phyloP scores from a whole-genome alignment of 1,140 invertebrate genomes.

The Dendrolimus kikuchii region DNA sequence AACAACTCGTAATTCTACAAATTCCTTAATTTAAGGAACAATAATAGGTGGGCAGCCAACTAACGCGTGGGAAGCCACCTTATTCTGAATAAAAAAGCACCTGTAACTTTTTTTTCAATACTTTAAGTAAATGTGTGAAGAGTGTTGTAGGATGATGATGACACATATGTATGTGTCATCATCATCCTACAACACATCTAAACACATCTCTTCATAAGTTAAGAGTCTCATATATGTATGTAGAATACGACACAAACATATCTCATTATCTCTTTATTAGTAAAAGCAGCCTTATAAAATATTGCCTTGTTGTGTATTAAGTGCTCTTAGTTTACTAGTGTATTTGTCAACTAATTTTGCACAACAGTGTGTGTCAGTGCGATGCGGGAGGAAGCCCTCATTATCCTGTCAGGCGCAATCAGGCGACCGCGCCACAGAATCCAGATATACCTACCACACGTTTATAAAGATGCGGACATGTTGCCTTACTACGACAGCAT shows the following conservation, averaged over 20 bases:
- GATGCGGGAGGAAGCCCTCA: slow-evolving; percentile 63
- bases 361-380: slow-evolving; percentile 40
- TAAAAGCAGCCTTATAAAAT: slow-evolving; percentile 4
- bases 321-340: slow-evolving; percentile 35
- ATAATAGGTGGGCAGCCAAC: too few species aligned
- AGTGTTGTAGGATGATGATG: too few species aligned
- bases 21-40: too few species aligned
- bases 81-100: too few species aligned
- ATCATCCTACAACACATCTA: too few species aligned
- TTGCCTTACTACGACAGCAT: slow-evolving; percentile 17
- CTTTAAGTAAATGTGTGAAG: too few species aligned
- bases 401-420: slow-evolving; percentile 68
- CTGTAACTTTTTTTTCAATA: too few species aligned
- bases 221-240: too few species aligned
- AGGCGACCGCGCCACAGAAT: slow-evolving; percentile 30
- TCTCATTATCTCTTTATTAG: not conserved
- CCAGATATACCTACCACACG: slow-evolving; percentile 16
- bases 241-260: not conserved
- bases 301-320: slow-evolving; percentile 23
- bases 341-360: slow-evolving; percentile 42
- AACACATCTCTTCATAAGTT: too few species aligned
- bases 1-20: too few species aligned
- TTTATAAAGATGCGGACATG: slow-evolving; percentile 37
- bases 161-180: too few species aligned
- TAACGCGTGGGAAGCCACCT: too few species aligned